phyloP scores from a whole-genome alignment of 2,113 vertebrate genomes.

The Myanophis thanlyinensis region DNA sequence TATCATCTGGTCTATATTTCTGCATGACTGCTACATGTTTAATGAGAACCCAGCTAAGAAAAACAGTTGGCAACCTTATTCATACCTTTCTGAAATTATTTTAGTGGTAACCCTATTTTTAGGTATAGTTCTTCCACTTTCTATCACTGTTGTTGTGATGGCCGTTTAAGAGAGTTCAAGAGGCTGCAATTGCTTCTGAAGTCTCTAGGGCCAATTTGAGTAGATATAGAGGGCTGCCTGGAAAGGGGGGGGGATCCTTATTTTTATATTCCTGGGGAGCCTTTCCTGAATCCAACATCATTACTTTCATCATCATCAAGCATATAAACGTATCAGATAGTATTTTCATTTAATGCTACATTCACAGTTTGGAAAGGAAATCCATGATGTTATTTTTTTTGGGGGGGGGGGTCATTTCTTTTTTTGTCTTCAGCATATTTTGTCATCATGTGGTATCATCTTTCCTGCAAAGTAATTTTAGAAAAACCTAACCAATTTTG shows the following conservation, averaged over 20 bases:
- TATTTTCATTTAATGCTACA: neutral
- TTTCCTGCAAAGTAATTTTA: constrained; percentile 2
- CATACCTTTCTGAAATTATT: neutral
- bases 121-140: neutral
- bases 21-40: neutral
- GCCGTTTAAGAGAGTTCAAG: neutral
- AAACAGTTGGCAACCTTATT: neutral
- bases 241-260: neutral
- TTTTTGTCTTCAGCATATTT: constrained; percentile 33
- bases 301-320: neutral
- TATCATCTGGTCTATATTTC: neutral
- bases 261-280: neutral
- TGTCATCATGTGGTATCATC: neutral
- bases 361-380: neutral
- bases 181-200: neutral
- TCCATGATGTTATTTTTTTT: constrained; percentile 23
- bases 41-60: neutral
- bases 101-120: neutral
- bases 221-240: neutral
- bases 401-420: neutral
- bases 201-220: neutral
- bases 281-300: neutral
- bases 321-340: neutral
- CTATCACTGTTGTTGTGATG: neutral
- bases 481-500: neutral